Evolutionary conservation across 2,888 invertebrate species (phyloP), one percentile per base, ranked within the genome.

Genomic region (Leptinotarsa haldemani): DNA sequence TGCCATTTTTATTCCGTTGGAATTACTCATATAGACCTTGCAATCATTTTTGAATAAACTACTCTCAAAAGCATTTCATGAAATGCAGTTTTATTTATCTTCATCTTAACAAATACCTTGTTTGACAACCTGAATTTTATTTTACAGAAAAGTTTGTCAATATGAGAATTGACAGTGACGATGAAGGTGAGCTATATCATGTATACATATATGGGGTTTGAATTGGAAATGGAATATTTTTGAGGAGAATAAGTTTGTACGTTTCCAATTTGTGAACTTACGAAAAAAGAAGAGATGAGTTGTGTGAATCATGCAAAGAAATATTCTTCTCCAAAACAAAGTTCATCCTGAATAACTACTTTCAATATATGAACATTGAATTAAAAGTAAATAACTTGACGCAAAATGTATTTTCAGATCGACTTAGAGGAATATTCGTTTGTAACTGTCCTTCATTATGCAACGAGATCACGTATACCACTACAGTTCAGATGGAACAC

Each of bases 381-480:
- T 50, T 50, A 7, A n/a, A 50, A 50, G 15, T 0, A 15, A 50
- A 50, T 50, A 0, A 50, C n/a, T 15, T 50, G 50, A 48, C 13
- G 3, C 15, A 1, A 30, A 16, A 15, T 30, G 4, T 20, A 22
- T 61, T 61, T 61, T 40, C 40, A 61, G 61, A 61, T 40, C 18
- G 30, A 40, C 25, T 16, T 4, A 61, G 13, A 7, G 61, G 61
- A 40, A 47, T 25, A 40, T 69, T 69, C 9, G 22, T 63, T 30
- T 77, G 77, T 61, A 63, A 74, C 9, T 77, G 77, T 65, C 70
- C 68, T 13, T 73, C 75, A 1, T 70, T 72, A 64, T 77, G 77
- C 50, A 69, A 77, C 18, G 74, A 76, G 74, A 65, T 77, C 9
- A 68, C 67, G 13, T 77, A 77, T 63, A 47, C 70, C 7, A 9